Evolutionary conservation across 2,888 invertebrate genomes (phyloP).

Genomic region (Callinectes sapidus): DNA sequence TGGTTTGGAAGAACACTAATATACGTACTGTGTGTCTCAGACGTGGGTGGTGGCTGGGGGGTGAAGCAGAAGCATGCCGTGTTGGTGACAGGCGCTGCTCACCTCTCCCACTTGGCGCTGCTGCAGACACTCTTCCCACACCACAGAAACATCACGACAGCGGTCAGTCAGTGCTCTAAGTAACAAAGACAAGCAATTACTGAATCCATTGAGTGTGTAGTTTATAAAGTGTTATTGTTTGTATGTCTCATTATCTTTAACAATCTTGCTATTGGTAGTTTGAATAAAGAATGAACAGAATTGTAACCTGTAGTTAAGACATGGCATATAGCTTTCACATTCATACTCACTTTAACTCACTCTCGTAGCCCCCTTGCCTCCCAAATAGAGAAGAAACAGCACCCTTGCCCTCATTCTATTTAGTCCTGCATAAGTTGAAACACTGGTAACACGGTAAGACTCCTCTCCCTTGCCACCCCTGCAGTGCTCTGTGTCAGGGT

Average conservation of each 20-base stretch:
- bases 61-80: constrained; percentile 52
- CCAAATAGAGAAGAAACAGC: too few relatives aligned
- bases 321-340: too few relatives aligned
- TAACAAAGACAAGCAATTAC: background rate
- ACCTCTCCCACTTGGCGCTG: constrained; percentile 30
- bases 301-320: background rate
- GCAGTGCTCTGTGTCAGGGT: constrained; percentile 80
- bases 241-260: background rate
- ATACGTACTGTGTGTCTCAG: background rate
- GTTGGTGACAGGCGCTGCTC: constrained; percentile 42
- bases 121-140: constrained; percentile 56
- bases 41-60: constrained; percentile 66
- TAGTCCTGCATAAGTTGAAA: background rate
- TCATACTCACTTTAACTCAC: too few relatives aligned
- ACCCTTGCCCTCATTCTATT: background rate
- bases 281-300: constrained; percentile 1
- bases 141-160: constrained; percentile 32
- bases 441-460: background rate
- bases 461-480: background rate
- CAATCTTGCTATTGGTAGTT: background rate
- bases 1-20: background rate
- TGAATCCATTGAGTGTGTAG: background rate
- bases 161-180: constrained; percentile 40
- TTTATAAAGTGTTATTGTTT: background rate
- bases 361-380: too few relatives aligned